Conservation (phyloP, 2,888 invertebrate species). For the Amphiduros pacificus region DNA sequence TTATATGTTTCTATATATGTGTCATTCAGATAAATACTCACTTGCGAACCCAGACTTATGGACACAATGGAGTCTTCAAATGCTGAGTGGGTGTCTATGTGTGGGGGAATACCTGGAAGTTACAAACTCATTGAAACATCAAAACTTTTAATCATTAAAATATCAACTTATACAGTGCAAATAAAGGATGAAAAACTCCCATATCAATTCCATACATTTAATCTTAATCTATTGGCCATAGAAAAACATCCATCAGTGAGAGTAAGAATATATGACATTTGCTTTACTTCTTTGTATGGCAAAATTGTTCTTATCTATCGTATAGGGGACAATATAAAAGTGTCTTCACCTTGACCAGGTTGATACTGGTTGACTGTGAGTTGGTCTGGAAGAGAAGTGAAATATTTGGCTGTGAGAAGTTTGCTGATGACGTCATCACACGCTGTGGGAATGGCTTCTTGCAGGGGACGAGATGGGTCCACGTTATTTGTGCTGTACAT, state of each 20-base stretch:
- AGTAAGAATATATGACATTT: too few species aligned
- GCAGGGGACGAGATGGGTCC: conserved; percentile 69
- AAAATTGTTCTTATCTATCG: too few species aligned
- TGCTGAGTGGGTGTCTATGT: conserved; percentile 92
- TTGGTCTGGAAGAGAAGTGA: conserved; percentile 52
- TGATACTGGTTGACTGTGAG: conserved; percentile 62
- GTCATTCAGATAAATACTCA: conserved; percentile 55
- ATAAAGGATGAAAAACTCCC: too few species aligned
- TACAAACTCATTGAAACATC: background rate
- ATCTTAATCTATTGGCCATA: too few species aligned
- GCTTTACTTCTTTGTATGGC: too few species aligned
- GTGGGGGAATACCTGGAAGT: conserved; percentile 82
- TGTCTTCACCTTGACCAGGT: conserved; percentile 62
- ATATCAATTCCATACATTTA: too few species aligned
- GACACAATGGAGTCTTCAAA: conserved; percentile 88
- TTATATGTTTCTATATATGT: too few species aligned
- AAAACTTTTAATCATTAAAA: too few species aligned
- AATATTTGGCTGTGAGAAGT: conserved; percentile 60
- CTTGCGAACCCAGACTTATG: conserved; percentile 78
- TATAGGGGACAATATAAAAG: too few species aligned
- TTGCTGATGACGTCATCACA: conserved; percentile 71
- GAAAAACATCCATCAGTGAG: too few species aligned
- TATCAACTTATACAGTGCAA: too few species aligned
- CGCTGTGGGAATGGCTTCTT: conserved; percentile 71
- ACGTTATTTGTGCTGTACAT: conserved; percentile 85